phyloP scores from a whole-genome alignment of 2,888 invertebrate species.

The Asteroscopus sphinx region DNA sequence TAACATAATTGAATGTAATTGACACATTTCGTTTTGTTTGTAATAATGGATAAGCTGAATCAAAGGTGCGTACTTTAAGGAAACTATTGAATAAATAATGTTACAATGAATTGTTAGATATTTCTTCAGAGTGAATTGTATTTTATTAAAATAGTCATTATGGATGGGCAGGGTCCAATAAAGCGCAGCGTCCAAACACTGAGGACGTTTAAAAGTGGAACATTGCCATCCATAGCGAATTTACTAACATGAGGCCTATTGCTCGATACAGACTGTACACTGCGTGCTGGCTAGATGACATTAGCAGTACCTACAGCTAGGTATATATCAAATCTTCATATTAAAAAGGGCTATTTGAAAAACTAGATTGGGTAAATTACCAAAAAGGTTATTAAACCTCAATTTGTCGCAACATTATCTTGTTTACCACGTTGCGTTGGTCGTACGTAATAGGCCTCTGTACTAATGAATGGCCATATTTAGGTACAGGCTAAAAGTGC shows the following conservation, averaged over 20 bases:
- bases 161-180: not conserved
- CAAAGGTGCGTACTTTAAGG: constrained; percentile 78
- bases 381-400: no score
- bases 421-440: not conserved
- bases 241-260: constrained; percentile 19
- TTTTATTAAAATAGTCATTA: constrained; percentile 25
- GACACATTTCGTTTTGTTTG: constrained; percentile 65
- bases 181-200: no score
- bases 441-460: constrained; percentile 15
- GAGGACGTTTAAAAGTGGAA: not conserved
- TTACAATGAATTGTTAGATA: constrained; percentile 32
- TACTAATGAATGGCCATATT: constrained; percentile 59
- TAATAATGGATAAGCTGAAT: constrained; percentile 77
- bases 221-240: constrained; percentile 13
- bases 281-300: no score
- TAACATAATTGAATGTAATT: constrained; percentile 40
- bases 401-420: not conserved
- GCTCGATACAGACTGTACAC: constrained; percentile 3
- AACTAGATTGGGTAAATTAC: no score
- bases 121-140: constrained; percentile 22
- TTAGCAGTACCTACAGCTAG: no score
- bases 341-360: no score
- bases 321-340: no score
- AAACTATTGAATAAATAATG: constrained; percentile 46
- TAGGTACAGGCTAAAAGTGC: constrained; percentile 71